Base-by-base conservation (phyloP, 2,113 vertebrate genomes). In the Ptychochromis oligacanthus region DNA sequence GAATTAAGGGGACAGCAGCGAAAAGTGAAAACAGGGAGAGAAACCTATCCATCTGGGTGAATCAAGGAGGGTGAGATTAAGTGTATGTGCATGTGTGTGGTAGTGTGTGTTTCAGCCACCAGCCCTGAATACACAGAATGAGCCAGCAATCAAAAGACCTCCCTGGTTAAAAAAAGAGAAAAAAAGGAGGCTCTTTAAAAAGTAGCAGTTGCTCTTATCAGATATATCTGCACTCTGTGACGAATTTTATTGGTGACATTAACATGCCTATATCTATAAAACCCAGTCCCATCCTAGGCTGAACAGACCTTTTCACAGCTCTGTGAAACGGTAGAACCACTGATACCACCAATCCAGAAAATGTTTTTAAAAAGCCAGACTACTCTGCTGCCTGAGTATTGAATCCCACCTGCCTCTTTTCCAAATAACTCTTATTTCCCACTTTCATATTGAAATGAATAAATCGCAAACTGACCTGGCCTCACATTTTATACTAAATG, bases 201-300 rank as follows among this genome's bases (percentile, higher is more conserved):
- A 88, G 86, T 86, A 88, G 89, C 78, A 88, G 75, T 92, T 85
- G 78, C 82, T 84, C 84, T 89, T 83, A 85, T 93, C 92, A 79
- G 28, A 87, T 89, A 86, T 92, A 86, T 90, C 86, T 91, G 40
- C 87, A 92, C 83, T 84, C 79, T 90, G 80, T 76, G 75, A 79
- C 43, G 43, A 87, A 84, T 85, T 90, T 81, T 87, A 87, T 46
- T 56, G 79, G n/a, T 80, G 43, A 92, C 87, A 95, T 95, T 95
- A 89, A 89, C 85, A 95, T 95, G 84, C 75, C 93, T 91, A 95
- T 94, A 94, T 91, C 85, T 59, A n/a, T 77, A 92, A 86, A 94
- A 87, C 83, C 89, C 61, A 77, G 80, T 70, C 88, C 74, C 80
- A 75, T 89, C 89, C 43, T 4, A 67, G 75, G 70, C 62, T 89